Evolutionary conservation across 2,113 vertebrate species (phyloP).

Genomic region (Microtus ochrogaster): DNA sequence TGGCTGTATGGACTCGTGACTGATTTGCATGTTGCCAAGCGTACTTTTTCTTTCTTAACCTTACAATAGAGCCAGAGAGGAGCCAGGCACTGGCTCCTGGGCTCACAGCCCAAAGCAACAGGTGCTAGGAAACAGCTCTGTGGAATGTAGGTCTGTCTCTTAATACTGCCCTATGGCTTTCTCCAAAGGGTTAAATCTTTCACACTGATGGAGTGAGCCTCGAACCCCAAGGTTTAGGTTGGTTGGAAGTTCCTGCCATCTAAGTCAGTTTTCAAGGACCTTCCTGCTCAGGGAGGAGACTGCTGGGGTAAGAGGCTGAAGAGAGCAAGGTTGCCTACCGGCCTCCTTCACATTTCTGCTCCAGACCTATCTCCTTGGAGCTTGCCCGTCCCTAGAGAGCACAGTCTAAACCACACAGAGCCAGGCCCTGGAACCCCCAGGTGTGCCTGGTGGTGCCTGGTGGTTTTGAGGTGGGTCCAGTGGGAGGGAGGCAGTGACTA

Average conservation of each 20-base stretch:
- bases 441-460: background rate
- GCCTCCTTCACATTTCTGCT: background rate
- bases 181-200: background rate
- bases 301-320: background rate
- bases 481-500: too few relatives aligned
- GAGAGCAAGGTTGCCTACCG: background rate
- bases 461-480: background rate
- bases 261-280: background rate
- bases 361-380: background rate
- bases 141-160: constrained; percentile 14
- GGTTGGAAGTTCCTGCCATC: background rate
- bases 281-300: background rate
- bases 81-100: constrained; percentile 32
- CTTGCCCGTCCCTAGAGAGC: background rate
- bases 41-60: constrained; percentile 88
- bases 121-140: constrained; percentile 13
- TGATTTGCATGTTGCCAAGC: constrained; percentile 81
- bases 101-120: constrained; percentile 43
- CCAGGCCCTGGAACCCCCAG: background rate
- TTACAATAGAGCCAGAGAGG: constrained; percentile 76
- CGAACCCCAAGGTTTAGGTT: background rate
- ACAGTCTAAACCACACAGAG: background rate
- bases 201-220: rapidly evolving
- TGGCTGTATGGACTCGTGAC: background rate
- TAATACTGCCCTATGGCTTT: background rate